Conservation (phyloP, 2,113 vertebrate genomes). For the Emydocephalus ijimae region DNA sequence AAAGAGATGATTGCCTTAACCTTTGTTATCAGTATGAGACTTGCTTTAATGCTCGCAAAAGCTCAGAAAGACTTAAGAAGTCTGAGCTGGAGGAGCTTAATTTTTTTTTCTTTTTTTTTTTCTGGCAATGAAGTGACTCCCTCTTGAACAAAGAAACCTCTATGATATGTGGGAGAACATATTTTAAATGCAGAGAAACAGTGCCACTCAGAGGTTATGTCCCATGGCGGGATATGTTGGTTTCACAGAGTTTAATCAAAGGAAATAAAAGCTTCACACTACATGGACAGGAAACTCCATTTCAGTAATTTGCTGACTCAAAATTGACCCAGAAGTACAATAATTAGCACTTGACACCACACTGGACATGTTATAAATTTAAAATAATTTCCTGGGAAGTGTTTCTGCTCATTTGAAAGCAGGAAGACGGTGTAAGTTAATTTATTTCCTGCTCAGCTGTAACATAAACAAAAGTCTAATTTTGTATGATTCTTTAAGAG, state of each 20-base stretch:
- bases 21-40: conserved; percentile 53
- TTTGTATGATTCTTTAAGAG: neutral
- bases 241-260: neutral
- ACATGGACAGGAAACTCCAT: neutral
- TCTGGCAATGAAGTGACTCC: neutral
- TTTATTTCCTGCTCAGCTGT: neutral
- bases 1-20: conserved; percentile 58
- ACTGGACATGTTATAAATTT: neutral
- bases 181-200: accelerated
- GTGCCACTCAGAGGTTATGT: neutral
- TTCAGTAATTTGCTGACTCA: neutral
- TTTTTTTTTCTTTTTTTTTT: neutral
- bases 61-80: conserved; percentile 42
- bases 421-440: neutral
- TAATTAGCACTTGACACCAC: neutral
- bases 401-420: neutral
- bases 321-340: neutral
- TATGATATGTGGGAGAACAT: neutral
- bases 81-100: neutral
- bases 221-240: neutral
- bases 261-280: accelerated
- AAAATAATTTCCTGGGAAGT: neutral
- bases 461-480: neutral
- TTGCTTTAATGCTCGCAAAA: conserved; percentile 43
- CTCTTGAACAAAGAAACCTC: neutral